A percentile compares a stretch with the other conserved stretches of the same genome.
Conservation (phyloP, 2,888 invertebrate species). For the Epinotia nisella region DNA sequence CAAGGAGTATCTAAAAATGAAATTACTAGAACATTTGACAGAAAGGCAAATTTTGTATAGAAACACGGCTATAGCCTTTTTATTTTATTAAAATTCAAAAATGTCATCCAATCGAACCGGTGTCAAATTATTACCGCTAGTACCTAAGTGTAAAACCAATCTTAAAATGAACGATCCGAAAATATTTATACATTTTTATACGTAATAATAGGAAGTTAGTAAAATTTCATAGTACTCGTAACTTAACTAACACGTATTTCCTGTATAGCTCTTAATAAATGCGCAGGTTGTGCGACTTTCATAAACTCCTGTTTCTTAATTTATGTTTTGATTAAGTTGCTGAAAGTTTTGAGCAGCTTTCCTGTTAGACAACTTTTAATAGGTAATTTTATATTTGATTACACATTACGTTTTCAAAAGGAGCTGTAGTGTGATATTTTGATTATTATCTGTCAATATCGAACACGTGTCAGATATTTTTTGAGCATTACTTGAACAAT, state of each 20-base stretch:
- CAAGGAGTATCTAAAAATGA: no score
- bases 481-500: no score
- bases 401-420: neutral
- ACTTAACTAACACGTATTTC: neutral
- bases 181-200: neutral
- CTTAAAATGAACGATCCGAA: no score
- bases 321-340: constrained; percentile 40
- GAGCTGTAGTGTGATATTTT: neutral
- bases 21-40: no score
- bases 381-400: constrained; percentile 29
- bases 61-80: no score
- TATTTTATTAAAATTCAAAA: no score
- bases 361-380: constrained; percentile 43
- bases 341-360: constrained; percentile 16
- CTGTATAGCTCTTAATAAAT: neutral
- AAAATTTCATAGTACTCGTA: neutral
- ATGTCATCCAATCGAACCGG: no score
- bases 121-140: no score
- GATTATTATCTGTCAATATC: no score
- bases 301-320: constrained; percentile 24
- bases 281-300: constrained; percentile 13
- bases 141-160: no score
- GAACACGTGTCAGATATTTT: no score
- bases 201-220: neutral
- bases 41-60: no score